A percentile compares a stretch with the other conserved stretches of the same genome.
These are phyloP conservation scores for Xylota sylvarum DNA, from an alignment of 2,888 invertebrate genomes.

Conservation along the genomic window DNA sequence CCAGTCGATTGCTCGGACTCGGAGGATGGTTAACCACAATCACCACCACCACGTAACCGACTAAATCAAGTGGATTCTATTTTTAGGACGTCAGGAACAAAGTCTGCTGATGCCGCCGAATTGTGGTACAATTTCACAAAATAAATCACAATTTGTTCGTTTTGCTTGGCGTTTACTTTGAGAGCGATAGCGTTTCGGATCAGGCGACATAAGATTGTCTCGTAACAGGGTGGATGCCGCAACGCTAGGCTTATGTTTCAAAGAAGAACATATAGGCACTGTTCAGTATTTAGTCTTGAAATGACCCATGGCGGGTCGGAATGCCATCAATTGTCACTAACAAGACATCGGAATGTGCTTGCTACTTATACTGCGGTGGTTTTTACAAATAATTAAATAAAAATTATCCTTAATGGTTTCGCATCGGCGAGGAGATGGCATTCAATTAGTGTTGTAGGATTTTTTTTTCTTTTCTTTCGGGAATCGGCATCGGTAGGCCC, in stretches of 20 bases:
- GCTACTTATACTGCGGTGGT: slow-evolving; percentile 76
- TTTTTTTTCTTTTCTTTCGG: slow-evolving; percentile 15
- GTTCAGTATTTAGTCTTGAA: slow-evolving; percentile 79
- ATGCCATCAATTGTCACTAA: slow-evolving; percentile 84
- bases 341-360: slow-evolving; percentile 81
- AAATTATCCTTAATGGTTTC: slow-evolving; percentile 77
- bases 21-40: slow-evolving; percentile 52
- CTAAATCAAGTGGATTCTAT: slow-evolving; percentile 72
- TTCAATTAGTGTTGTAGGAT: slow-evolving; percentile 68
- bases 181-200: slow-evolving; percentile 72
- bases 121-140: slow-evolving; percentile 65
- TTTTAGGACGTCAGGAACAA: slow-evolving; percentile 66
- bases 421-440: slow-evolving; percentile 73
- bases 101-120: slow-evolving; percentile 57
- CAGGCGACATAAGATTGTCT: slow-evolving; percentile 75
- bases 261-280: slow-evolving; percentile 66
- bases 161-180: slow-evolving; percentile 71
- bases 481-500: slow-evolving; percentile 45
- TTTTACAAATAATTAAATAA: slow-evolving; percentile 76
- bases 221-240: slow-evolving; percentile 73
- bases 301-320: slow-evolving; percentile 84
- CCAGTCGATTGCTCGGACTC: slow-evolving; percentile 58
- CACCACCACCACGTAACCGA: slow-evolving; percentile 38
- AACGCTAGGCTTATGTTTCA: slow-evolving; percentile 72
- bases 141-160: slow-evolving; percentile 72